phyloP scores from a whole-genome alignment of 2,888 invertebrate species.

The Acrobasis consociella region DNA sequence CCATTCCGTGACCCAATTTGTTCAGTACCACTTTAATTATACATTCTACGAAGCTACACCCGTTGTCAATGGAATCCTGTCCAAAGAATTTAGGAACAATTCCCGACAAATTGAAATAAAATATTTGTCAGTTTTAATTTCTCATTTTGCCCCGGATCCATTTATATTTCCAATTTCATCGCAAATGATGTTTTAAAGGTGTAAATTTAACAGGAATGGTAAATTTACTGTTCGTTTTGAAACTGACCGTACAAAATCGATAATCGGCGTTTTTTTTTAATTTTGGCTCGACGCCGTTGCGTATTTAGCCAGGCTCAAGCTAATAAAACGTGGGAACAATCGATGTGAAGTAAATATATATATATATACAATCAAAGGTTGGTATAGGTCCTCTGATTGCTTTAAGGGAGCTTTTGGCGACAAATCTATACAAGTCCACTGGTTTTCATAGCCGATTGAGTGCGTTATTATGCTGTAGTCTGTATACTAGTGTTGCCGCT shows the following conservation, averaged over 20 bases:
- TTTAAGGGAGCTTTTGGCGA: no score
- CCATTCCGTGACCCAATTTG: background rate
- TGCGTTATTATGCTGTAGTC: no score
- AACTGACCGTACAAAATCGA: background rate
- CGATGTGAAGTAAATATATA: no score
- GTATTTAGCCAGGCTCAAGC: no score
- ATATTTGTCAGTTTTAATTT: slow-evolving; percentile 7
- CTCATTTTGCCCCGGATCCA: background rate
- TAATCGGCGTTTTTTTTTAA: no score
- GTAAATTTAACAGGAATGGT: background rate
- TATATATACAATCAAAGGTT: no score
- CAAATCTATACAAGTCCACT: no score
- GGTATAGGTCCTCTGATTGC: no score
- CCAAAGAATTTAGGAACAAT: slow-evolving; percentile 4
- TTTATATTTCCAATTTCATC: background rate
- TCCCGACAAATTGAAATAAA: background rate
- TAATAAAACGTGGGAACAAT: no score
- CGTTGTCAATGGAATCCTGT: background rate
- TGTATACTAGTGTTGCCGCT: no score
- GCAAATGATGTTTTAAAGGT: background rate
- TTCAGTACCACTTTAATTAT: background rate
- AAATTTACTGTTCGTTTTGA: background rate
- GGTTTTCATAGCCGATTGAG: no score
- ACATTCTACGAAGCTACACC: background rate
- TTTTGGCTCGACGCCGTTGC: no score